phyloP scores from a whole-genome alignment of 2,888 invertebrate species.

The Caenorhabditis panamensis region DNA sequence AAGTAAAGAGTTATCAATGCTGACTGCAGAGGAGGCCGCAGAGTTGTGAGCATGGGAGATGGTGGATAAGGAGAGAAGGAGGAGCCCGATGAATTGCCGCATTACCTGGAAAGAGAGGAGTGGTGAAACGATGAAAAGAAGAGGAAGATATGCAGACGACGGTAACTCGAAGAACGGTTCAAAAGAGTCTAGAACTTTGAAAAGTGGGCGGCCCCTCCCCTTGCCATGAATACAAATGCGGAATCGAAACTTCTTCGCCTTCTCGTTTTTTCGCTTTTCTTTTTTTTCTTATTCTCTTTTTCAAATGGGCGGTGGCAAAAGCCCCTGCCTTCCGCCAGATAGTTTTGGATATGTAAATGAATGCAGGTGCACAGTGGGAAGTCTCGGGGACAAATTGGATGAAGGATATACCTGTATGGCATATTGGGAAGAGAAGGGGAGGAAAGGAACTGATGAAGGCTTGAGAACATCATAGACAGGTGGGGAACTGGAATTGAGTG shows the following conservation, averaged over 20 bases:
- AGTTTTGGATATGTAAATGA: conserved; percentile 52
- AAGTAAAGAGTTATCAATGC: conserved; percentile 53
- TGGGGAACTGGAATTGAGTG: too few species aligned
- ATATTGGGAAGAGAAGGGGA: not conserved
- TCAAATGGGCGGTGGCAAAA: conserved; percentile 12
- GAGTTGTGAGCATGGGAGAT: conserved; percentile 18
- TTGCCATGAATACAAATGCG: not conserved
- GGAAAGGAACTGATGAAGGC: not conserved
- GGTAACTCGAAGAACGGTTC: not conserved
- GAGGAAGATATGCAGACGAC: not conserved
- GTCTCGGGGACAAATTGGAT: conserved; percentile 23
- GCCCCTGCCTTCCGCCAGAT: conserved; percentile 30
- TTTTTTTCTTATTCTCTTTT: too few species aligned
- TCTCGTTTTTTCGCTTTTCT: too few species aligned
- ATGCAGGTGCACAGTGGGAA: conserved; percentile 43
- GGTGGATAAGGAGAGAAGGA: not conserved
- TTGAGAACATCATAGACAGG: not conserved
- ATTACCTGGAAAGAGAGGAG: conserved; percentile 37
- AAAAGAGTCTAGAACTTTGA: not conserved
- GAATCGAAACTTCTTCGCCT: not conserved
- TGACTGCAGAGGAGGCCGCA: conserved; percentile 29
- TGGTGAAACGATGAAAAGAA: not conserved
- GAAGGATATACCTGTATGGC: conserved; percentile 22
- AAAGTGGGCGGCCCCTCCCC: conserved; percentile 18
- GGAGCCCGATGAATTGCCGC: conserved; percentile 28